Conservation (phyloP, 2,797 vertebrate genomes). For the Chelon auratus region DNA sequence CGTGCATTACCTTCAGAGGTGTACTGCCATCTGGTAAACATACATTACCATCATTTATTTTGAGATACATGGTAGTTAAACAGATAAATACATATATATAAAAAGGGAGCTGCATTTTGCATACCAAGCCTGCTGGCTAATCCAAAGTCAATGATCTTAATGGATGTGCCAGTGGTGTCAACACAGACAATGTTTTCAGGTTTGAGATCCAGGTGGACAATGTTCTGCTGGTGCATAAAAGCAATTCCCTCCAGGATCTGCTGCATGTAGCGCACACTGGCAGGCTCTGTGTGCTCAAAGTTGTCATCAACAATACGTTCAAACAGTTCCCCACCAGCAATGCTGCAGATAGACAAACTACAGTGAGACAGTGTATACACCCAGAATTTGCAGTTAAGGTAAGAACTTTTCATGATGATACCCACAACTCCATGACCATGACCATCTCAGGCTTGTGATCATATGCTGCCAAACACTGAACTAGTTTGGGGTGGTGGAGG, state of each 20-base stretch:
- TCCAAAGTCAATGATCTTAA: constrained; percentile 93
- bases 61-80: neutral
- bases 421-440: constrained; percentile 93
- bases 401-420: constrained; percentile 14
- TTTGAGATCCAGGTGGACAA: constrained; percentile 91
- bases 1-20: constrained; percentile 88
- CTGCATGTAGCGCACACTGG: constrained; percentile 85
- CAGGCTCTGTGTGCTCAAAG: constrained; percentile 90
- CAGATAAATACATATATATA: neutral
- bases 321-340: constrained; percentile 91
- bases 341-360: constrained; percentile 70
- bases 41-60: neutral
- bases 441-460: constrained; percentile 86
- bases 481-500: constrained; percentile 90
- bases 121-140: constrained; percentile 87
- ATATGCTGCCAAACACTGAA: constrained; percentile 89
- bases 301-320: constrained; percentile 90
- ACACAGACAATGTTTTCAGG: constrained; percentile 92
- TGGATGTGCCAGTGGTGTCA: constrained; percentile 79
- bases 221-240: constrained; percentile 87
- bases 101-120: constrained; percentile 15
- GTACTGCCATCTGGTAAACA: constrained; percentile 75
- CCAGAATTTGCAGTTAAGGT: neutral
- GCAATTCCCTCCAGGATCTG: constrained; percentile 89
- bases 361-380: neutral